phyloP scores from a whole-genome alignment of 1,140 invertebrate species.

The Trichomalopsis sarcophagae region DNA sequence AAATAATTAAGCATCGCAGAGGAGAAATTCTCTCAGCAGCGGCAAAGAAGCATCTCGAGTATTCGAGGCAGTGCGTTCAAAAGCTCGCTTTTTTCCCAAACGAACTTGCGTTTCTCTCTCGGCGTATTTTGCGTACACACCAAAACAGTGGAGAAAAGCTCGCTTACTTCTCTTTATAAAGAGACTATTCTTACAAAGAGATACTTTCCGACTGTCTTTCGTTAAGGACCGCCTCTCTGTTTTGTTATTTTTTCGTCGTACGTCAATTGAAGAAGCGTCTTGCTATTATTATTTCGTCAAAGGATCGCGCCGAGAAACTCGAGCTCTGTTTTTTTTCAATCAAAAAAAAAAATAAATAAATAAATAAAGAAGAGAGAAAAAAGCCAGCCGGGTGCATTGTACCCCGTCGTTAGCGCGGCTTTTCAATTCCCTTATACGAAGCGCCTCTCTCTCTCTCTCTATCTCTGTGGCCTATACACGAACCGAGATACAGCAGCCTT shows the following conservation, averaged over 20 bases:
- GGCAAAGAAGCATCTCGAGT: neutral
- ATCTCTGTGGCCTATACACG: neutral
- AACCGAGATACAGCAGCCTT: neutral
- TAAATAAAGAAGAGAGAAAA: neutral
- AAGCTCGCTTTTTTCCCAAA: neutral
- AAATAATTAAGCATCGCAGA: neutral
- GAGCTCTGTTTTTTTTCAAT: neutral
- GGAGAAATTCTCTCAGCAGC: neutral
- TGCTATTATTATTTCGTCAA: slow-evolving; percentile 7
- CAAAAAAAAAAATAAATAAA: too few relatives aligned
- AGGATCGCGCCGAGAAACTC: neutral
- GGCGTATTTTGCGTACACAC: neutral
- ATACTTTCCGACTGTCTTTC: neutral
- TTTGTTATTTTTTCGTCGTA: neutral
- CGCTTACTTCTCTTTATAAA: neutral
- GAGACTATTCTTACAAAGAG: neutral
- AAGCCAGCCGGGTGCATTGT: neutral
- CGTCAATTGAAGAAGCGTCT: neutral
- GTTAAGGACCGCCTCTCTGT: neutral
- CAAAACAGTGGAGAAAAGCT: neutral
- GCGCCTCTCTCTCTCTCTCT: neutral
- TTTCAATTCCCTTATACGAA: neutral
- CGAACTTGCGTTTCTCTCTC: neutral
- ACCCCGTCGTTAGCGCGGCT: neutral
- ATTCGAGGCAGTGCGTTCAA: neutral